A percentile compares a stretch with the other conserved stretches of the same genome.
These are phyloP conservation scores for Zaprionus davidi DNA, from an alignment of 1,140 invertebrate species.

Conservation along the genomic window DNA sequence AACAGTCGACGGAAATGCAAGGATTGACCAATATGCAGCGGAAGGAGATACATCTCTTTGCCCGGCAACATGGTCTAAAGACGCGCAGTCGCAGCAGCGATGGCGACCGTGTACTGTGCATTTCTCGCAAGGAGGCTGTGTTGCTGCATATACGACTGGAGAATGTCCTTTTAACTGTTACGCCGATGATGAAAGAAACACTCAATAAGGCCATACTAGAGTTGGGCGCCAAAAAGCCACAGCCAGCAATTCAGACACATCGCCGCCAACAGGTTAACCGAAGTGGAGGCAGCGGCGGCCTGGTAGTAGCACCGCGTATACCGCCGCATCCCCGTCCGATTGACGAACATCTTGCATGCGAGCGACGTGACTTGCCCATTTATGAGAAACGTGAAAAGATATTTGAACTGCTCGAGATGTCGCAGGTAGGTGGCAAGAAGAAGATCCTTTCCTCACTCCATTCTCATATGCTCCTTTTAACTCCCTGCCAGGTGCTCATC, in stretches of 20 bases:
- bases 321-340: constrained; percentile 29
- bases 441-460: neutral
- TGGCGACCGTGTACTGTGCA: constrained; percentile 47
- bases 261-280: neutral
- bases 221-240: neutral
- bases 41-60: constrained; percentile 58
- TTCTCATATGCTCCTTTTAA: neutral
- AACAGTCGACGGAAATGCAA: constrained; percentile 25
- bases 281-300: constrained; percentile 13
- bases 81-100: constrained; percentile 53
- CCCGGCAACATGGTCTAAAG: constrained; percentile 53
- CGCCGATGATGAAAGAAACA: neutral
- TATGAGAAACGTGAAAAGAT: constrained; percentile 32
- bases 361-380: constrained; percentile 52
- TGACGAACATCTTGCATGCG: constrained; percentile 18
- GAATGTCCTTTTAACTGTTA: neutral
- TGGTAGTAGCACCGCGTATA: constrained; percentile 15
- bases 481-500: constrained; percentile 84
- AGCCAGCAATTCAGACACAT: neutral
- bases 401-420: constrained; percentile 30
- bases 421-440: constrained; percentile 49
- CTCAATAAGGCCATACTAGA: neutral
- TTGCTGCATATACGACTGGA: neutral
- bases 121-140: constrained; percentile 12
- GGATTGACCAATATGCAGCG: constrained; percentile 49